Evolutionary conservation across 2,797 vertebrate genomes (phyloP).

Genomic region (Microchirus variegatus): DNA sequence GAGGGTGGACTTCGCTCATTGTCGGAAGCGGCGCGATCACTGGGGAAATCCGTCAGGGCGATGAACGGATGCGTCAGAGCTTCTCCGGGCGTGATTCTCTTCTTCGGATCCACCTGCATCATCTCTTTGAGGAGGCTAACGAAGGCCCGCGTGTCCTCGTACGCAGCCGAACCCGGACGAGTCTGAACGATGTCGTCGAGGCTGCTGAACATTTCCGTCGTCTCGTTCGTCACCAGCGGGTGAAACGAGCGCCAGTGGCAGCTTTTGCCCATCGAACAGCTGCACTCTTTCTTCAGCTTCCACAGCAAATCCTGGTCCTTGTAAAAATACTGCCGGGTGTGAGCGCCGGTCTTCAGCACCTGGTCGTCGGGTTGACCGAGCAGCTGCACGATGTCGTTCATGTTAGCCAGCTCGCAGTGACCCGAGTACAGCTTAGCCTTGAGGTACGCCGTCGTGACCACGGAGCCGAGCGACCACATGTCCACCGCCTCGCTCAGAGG

Average conservation of each 20-base stretch:
- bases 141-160: neutral
- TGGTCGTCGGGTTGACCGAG: neutral
- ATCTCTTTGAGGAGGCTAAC: neutral
- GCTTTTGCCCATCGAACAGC: neutral
- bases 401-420: rapidly evolving
- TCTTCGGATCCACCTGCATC: neutral
- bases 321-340: neutral
- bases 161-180: neutral
- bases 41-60: neutral
- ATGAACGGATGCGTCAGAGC: neutral
- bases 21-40: neutral
- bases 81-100: neutral
- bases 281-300: neutral
- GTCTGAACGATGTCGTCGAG: neutral
- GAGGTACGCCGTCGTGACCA: neutral
- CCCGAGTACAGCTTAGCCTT: neutral
- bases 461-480: conserved; percentile 35
- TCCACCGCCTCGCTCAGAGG: conserved; percentile 18
- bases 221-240: no score
- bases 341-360: neutral
- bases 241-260: no score
- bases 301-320: neutral
- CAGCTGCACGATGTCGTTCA: neutral
- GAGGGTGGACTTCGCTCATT: neutral
- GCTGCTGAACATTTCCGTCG: neutral